These are phyloP conservation scores for Sthenelais limicola DNA, from an alignment of 2,888 invertebrate genomes.

Conservation along the genomic window DNA sequence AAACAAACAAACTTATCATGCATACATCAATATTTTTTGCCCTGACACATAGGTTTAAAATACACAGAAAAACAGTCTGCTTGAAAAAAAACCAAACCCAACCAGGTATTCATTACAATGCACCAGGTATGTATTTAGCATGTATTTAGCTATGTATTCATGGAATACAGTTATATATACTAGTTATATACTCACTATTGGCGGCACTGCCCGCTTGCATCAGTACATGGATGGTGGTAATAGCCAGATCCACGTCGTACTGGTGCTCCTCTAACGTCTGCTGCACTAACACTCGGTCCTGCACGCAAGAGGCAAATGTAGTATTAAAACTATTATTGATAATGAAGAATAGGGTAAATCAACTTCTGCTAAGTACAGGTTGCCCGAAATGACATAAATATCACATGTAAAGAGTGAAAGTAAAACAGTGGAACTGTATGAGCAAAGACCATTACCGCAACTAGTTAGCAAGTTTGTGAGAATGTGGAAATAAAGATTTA, in stretches of 20 bases:
- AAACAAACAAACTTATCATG: too few species aligned
- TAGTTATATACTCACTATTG: too few species aligned
- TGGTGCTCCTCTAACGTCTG: slow-evolving; percentile 27
- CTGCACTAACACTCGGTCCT: slow-evolving; percentile 38
- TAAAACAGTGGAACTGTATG: background rate
- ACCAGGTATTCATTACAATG: too few species aligned
- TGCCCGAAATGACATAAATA: background rate
- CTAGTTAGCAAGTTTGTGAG: too few species aligned
- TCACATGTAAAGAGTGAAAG: background rate
- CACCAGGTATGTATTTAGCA: too few species aligned
- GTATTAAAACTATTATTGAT: background rate
- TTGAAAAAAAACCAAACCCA: too few species aligned
- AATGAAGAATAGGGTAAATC: background rate
- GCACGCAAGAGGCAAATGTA: background rate
- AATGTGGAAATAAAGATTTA: too few species aligned
- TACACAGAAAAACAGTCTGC: too few species aligned
- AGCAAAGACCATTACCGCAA: background rate
- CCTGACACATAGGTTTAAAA: too few species aligned
- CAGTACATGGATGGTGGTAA: slow-evolving; percentile 6
- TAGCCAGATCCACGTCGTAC: slow-evolving; percentile 33
- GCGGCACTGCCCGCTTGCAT: slow-evolving; percentile 8
- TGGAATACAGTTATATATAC: too few species aligned
- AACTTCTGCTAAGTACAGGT: background rate
- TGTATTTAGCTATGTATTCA: too few species aligned
- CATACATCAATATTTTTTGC: too few species aligned